Evolutionary conservation across 1,140 invertebrate species (phyloP), one percentile per base, ranked within the genome.

Genomic region (Phthorimaea operculella): DNA sequence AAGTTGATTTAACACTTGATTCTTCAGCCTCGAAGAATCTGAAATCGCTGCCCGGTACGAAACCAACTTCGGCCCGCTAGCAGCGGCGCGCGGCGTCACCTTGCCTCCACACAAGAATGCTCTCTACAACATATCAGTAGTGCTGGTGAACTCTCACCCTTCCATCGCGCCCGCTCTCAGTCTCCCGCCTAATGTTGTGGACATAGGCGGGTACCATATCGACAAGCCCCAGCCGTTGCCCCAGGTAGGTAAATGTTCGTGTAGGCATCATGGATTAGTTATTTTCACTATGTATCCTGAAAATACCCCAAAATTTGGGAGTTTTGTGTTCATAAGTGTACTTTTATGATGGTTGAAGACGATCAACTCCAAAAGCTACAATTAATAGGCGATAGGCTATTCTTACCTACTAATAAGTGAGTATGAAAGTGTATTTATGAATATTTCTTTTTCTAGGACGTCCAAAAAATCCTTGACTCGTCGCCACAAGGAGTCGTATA

Each of bases 111-210:
- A 61, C 33, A 52, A 55, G 0, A 62, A 60, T 8, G 68, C 68
- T 0, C 33, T 56, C 1, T 54, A 64, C 14, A 86, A 87, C 16
- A 68, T 79, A 0, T 87, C 87, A 11, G 45, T 88, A 0, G 8
- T 89, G 17, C 63, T 92, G 0, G 57, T 87, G 0, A 89, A 90
- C 61, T 86, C 88, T 3, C 88, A 90, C 55, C 76, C 86, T 0
- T 79, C 79, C 0, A 64, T 88, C 0, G 79, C 83, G 9, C 74
- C 79, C 42, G 70, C 87, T 0, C 68, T 83, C 47, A 86, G 87
- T 1, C 59, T 83, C 14, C 69, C 88, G 4, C 89, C 90, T 0
- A 89, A 81, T 64, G 87, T 86, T 51, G 77, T 85, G 1, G 87
- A 86, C 54, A 85, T 88, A 12, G 89, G 78, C 52, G 87, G 87